A percentile compares a stretch with the other conserved stretches of the same genome.
Evolutionary conservation across 2,888 invertebrate genomes (phyloP).

Genomic region (Phasia obesa): DNA sequence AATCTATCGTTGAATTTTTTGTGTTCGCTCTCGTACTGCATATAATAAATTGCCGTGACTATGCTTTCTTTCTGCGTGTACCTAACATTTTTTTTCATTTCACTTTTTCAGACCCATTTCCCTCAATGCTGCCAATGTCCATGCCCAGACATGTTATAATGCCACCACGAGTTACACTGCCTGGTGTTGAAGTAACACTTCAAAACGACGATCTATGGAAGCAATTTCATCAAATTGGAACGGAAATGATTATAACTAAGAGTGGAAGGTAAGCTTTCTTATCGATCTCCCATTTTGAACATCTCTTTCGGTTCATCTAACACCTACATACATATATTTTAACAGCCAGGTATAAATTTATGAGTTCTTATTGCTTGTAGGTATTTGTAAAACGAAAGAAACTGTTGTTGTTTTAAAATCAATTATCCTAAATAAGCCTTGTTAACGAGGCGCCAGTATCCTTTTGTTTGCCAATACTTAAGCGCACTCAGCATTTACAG

Average conservation of each 20-base stretch:
- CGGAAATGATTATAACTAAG: slow-evolving; percentile 94
- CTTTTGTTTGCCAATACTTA: slow-evolving; percentile 55
- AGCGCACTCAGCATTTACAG: neutral
- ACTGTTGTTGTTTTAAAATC: slow-evolving; percentile 39
- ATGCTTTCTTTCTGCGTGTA: no score
- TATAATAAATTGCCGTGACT: no score
- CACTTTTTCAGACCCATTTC: slow-evolving; percentile 80
- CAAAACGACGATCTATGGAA: slow-evolving; percentile 89
- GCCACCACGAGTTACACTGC: slow-evolving; percentile 80
- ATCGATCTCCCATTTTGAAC: neutral
- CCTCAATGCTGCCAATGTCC: slow-evolving; percentile 80
- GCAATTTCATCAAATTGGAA: slow-evolving; percentile 88
- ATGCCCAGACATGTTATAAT: slow-evolving; percentile 80
- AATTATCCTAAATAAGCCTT: slow-evolving; percentile 53
- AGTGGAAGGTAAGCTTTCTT: slow-evolving; percentile 86
- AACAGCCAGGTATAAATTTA: slow-evolving; percentile 24
- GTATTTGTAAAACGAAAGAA: neutral
- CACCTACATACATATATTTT: no score
- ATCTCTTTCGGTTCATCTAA: neutral
- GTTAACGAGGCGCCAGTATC: slow-evolving; percentile 68
- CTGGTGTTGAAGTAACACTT: slow-evolving; percentile 84
- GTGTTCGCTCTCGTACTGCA: no score
- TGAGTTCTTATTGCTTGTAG: slow-evolving; percentile 14
- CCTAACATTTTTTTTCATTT: neutral
- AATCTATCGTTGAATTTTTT: no score